Conservation (phyloP, 2,113 vertebrate genomes). For the Datnioides undecimradiatus region DNA sequence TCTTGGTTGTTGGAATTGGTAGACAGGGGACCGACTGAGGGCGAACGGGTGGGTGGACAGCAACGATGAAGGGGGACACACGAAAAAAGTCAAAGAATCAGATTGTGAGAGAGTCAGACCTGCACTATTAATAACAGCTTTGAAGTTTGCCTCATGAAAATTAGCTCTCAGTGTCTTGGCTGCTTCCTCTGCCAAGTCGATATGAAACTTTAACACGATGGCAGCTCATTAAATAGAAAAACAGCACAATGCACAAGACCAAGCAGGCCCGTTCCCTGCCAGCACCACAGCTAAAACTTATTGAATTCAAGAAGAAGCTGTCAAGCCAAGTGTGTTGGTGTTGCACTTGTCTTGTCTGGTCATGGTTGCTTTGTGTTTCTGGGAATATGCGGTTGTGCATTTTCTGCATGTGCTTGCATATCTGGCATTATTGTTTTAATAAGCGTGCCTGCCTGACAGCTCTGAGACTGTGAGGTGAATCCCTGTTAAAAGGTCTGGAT, state of each 20-base stretch:
- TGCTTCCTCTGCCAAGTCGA: constrained; percentile 62
- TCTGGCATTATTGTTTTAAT: constrained; percentile 8
- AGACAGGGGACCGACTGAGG: constrained; percentile 2
- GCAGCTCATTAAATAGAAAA: constrained; percentile 79
- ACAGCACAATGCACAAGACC: constrained; percentile 64
- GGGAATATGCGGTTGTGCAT: constrained; percentile 3
- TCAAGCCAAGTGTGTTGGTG: constrained; percentile 40
- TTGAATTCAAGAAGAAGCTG: constrained; percentile 56
- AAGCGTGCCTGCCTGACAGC: background rate
- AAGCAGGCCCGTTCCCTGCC: constrained; percentile 51
- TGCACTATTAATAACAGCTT: constrained; percentile 68
- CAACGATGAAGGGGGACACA: background rate
- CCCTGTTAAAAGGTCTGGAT: background rate
- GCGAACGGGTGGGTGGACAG: constrained; percentile 23
- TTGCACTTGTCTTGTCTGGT: constrained; percentile 22
- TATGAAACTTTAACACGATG: constrained; percentile 67
- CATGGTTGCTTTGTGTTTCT: constrained; percentile 26
- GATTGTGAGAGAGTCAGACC: constrained; percentile 34
- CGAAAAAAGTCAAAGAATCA: constrained; percentile 50
- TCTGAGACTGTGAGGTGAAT: constrained; percentile 15
- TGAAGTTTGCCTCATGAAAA: constrained; percentile 69
- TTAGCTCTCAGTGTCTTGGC: constrained; percentile 55
- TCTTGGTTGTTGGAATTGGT: constrained; percentile 19
- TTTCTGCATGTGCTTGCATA: constrained; percentile 2
- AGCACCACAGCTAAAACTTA: constrained; percentile 44